Base-by-base conservation (phyloP, 2,797 vertebrate genomes). In the Microctenopoma stevenorrisi region DNA sequence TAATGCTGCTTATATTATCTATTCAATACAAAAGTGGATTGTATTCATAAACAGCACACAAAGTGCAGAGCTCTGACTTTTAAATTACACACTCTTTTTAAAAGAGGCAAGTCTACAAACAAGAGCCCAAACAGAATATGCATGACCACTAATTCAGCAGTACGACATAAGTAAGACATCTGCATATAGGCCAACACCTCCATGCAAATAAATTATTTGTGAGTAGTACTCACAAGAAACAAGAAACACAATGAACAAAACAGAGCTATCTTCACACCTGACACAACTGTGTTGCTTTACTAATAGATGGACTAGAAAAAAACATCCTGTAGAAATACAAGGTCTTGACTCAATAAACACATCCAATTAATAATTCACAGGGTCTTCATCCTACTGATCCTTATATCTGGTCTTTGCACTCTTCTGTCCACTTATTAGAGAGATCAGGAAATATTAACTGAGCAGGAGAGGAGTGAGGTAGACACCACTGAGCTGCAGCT, bases 281-380 rank as follows among this genome's bases (percentile, higher is more conserved):
- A 91, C 82, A 91, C 74, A 80, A 80, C 88, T 81, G 81, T 18
- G 55, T 54, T 22, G 51, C 83, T 87, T 86, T 38, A 54, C 79
- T 71, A 74, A 79, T 74, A 81, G 64, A 68, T 64, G 61, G 74
- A 79, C 78, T 60, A 74, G 66, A 78, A 80, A 68, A 48, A 61
- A 68, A 67, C 66, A 55, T 73, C 18, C 86, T 79, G 68, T 14
- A n/a, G 75, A 89, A 81, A 84, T 67, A 28, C 11, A 12, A 30
- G 56, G 48, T 68, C 71, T 78, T 88, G 68, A 86, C 82, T 86
- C 87, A 86, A 89, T 87, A 83, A 91, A 91, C 84, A 82, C 49
- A 84, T 63, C 57, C 72, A 79, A 88, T 92, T 88, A 90, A 86
- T 90, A 79, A 90, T 90, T 91, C 81, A 83, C 82, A 77, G 44